A percentile compares a stretch with the other conserved stretches of the same genome.
Conservation (phyloP, 2,113 vertebrate species). For the Hippolais icterina region DNA sequence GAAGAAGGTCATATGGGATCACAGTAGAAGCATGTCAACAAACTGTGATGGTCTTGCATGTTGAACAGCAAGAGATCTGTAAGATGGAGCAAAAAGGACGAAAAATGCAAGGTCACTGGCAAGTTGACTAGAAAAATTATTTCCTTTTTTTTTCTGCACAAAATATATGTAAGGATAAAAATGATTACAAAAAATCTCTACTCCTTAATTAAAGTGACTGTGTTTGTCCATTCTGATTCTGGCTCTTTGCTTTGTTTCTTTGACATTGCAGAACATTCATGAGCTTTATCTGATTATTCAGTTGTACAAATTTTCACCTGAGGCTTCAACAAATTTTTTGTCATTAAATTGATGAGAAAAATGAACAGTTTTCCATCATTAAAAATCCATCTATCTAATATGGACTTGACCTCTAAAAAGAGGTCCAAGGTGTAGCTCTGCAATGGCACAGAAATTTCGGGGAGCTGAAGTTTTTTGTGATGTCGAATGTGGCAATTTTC, state of each 20-base stretch:
- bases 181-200: accelerated
- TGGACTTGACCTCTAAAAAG: background rate
- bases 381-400: background rate
- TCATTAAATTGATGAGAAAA: background rate
- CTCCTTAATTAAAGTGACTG: background rate
- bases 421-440: background rate
- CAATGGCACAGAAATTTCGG: background rate
- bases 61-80: background rate
- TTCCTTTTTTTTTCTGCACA: background rate
- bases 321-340: background rate
- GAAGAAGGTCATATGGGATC: background rate
- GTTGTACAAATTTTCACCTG: background rate
- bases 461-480: background rate
- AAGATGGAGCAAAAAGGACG: background rate
- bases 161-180: background rate
- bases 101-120: background rate
- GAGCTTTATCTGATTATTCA: background rate
- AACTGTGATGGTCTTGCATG: background rate
- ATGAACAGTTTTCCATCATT: background rate
- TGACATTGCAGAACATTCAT: background rate
- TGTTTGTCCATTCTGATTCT: background rate
- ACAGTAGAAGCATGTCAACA: background rate
- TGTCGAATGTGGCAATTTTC: background rate
- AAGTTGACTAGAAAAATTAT: background rate
- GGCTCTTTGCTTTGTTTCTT: background rate